Conservation (phyloP, 1,140 invertebrate species). For the Micrasema minimum region DNA sequence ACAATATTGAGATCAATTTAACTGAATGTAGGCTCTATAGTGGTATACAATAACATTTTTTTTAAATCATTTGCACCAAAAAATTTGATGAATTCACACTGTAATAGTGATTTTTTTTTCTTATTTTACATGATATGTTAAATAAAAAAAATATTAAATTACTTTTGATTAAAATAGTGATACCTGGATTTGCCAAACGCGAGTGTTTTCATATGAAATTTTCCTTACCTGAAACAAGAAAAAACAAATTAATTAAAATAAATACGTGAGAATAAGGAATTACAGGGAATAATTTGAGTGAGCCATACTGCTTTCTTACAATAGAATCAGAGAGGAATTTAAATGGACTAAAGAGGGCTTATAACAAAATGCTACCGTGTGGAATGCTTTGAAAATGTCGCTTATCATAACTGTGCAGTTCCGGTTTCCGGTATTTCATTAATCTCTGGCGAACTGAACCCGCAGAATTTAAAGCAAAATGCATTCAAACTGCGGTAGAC, state of each 20-base stretch:
- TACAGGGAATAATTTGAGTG: neutral
- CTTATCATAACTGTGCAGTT: conserved; percentile 17
- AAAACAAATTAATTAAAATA: conserved; percentile 5
- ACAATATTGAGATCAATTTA: no score
- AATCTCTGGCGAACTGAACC: neutral
- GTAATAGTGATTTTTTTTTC: neutral
- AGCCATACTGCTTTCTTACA: neutral
- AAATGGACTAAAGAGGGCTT: neutral
- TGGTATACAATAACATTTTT: neutral
- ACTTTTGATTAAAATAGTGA: no score
- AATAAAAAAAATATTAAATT: neutral
- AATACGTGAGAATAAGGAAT: neutral
- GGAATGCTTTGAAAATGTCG: neutral
- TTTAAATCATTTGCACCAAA: neutral
- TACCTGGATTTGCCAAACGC: no score
- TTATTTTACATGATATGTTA: neutral
- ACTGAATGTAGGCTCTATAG: no score
- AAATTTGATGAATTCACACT: neutral
- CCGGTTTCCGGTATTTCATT: conserved; percentile 4
- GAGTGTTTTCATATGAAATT: no score
- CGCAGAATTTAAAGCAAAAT: conserved; percentile 17
- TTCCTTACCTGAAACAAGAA: conserved; percentile 22
- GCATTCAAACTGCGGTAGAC: conserved; percentile 2
- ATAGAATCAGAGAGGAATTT: neutral
- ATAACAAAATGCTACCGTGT: neutral